phyloP scores from a whole-genome alignment of 2,113 vertebrate species.

The Pao palembangensis region DNA sequence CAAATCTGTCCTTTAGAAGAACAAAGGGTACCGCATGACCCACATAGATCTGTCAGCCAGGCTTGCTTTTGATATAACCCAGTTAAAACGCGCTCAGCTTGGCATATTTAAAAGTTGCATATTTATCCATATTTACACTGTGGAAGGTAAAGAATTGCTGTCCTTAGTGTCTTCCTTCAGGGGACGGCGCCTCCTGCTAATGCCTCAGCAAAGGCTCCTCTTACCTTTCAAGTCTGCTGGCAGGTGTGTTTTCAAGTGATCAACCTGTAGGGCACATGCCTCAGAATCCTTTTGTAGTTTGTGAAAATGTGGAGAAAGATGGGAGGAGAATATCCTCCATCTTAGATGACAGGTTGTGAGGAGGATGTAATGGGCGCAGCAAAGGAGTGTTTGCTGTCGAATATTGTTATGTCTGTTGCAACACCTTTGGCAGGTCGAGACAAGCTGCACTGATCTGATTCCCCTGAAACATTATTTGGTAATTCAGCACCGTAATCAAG shows the following conservation, averaged over 20 bases:
- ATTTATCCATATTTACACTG: neutral
- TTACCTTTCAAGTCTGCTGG: constrained; percentile 33
- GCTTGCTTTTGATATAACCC: no score
- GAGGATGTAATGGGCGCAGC: constrained; percentile 10
- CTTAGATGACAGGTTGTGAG: constrained; percentile 13
- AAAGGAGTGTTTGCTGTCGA: constrained; percentile 17
- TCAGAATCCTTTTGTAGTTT: constrained; percentile 1
- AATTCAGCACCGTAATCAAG: neutral
- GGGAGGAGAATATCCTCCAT: constrained; percentile 3
- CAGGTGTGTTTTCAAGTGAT: constrained; percentile 41
- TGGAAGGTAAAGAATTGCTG: constrained; percentile 3
- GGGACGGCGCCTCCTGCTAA: constrained; percentile 1
- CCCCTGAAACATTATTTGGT: neutral
- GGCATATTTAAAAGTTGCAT: neutral
- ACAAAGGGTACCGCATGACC: constrained; percentile 9
- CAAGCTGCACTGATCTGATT: constrained; percentile 10
- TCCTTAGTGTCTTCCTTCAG: constrained; percentile 23
- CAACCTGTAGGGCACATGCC: constrained; percentile 24
- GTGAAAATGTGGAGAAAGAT: constrained; percentile 11
- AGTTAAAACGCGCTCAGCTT: neutral
- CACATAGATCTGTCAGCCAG: constrained; percentile 6
- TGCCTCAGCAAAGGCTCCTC: constrained; percentile 18
- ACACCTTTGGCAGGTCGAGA: constrained; percentile 22
- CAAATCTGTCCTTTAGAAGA: neutral
- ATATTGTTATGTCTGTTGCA: constrained; percentile 27